Conservation (phyloP, 1,140 invertebrate genomes). For the Polyergus mexicanus region DNA sequence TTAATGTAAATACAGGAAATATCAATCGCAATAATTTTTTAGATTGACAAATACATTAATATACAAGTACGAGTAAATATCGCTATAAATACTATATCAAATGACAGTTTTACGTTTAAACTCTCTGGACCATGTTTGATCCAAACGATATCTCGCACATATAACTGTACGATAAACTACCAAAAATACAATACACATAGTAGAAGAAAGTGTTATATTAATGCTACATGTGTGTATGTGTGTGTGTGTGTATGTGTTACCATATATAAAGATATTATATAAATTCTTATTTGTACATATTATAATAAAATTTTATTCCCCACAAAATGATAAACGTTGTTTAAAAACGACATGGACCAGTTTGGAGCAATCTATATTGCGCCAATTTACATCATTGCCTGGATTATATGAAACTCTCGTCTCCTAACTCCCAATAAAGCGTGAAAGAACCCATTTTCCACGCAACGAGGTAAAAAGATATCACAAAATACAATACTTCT, state of each 20-base stretch:
- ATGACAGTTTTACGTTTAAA: slow-evolving; percentile 9
- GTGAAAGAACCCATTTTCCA: slow-evolving; percentile 29
- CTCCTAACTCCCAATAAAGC: background rate
- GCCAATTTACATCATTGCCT: background rate
- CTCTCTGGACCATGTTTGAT: slow-evolving; percentile 43
- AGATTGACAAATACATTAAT: background rate
- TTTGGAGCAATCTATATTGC: background rate
- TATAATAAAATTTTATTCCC: slow-evolving; percentile 1
- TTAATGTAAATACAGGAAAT: background rate
- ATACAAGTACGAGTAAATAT: slow-evolving; percentile 17
- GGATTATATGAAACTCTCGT: background rate
- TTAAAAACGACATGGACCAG: background rate
- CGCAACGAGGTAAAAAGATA: slow-evolving; percentile 46
- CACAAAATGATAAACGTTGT: slow-evolving; percentile 6
- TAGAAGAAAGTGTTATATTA: slow-evolving; percentile 2
- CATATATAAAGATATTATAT: slow-evolving; percentile 33
- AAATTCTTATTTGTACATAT: background rate
- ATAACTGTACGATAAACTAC: background rate
- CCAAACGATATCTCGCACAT: slow-evolving; percentile 1
- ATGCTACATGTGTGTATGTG: background rate
- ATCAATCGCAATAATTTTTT: background rate
- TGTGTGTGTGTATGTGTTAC: no score
- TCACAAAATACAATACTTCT: slow-evolving; percentile 41
- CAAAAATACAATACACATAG: slow-evolving; percentile 1
- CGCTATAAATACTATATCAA: background rate